These are phyloP conservation scores for Sabatieria punctata DNA, from an alignment of 2,888 invertebrate genomes.

Conservation along the genomic window DNA sequence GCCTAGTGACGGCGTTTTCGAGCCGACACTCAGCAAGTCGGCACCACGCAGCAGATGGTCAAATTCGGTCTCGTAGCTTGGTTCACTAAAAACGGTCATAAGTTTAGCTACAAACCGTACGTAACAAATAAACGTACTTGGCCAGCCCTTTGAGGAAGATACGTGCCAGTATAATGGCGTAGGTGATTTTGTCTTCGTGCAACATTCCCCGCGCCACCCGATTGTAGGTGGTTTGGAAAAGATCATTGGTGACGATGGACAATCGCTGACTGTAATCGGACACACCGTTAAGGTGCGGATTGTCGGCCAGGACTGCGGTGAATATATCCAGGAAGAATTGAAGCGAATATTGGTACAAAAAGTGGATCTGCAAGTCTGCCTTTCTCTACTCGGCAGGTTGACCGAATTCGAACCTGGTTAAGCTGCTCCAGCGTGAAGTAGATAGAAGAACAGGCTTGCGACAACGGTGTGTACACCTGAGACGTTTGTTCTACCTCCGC, in stretches of 20 bases:
- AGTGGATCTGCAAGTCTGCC: slow-evolving; percentile 82
- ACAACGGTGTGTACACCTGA: slow-evolving; percentile 84
- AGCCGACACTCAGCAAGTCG: slow-evolving; percentile 37
- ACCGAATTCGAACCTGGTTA: slow-evolving; percentile 44
- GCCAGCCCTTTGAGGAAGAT: slow-evolving; percentile 79
- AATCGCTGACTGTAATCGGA: slow-evolving; percentile 69
- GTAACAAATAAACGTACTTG: slow-evolving; percentile 21
- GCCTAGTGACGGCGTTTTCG: background rate
- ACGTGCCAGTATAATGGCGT: slow-evolving; percentile 82
- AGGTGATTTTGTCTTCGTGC: slow-evolving; percentile 82
- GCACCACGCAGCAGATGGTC: slow-evolving; percentile 80
- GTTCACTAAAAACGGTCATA: slow-evolving; percentile 43
- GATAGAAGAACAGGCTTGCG: slow-evolving; percentile 88
- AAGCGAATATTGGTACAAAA: slow-evolving; percentile 93
- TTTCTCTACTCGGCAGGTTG: no score
- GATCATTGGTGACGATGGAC: slow-evolving; percentile 69
- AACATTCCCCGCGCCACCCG: slow-evolving; percentile 93
- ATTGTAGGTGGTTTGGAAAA: slow-evolving; percentile 82
- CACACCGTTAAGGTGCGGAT: slow-evolving; percentile 55
- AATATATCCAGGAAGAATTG: slow-evolving; percentile 99
- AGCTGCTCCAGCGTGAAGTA: slow-evolving; percentile 97
- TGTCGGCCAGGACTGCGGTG: slow-evolving; percentile 70
- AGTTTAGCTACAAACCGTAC: background rate
- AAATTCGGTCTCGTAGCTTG: slow-evolving; percentile 69
- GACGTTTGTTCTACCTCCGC: slow-evolving; percentile 93